Base-by-base conservation (phyloP, 2,888 invertebrate genomes). In the Portevinia maculata region DNA sequence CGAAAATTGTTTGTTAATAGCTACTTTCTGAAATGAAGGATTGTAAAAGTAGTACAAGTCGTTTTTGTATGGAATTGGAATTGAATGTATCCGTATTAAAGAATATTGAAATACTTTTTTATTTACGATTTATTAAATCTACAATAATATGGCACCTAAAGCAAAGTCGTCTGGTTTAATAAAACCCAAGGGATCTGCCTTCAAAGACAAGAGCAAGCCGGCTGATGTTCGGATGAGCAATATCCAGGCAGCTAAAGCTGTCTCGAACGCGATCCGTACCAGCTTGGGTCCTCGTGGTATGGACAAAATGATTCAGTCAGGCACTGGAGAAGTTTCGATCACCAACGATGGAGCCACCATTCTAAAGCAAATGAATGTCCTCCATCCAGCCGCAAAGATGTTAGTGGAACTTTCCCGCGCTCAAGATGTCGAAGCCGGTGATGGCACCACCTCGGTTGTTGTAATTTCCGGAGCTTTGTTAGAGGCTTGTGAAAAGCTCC, bases 291-390 rank as follows among this genome's bases (percentile, higher is more conserved):
- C 99, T 17, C 94, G 97, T 86, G 99, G 99, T 84, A 99, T 99
- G 99, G 99, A 99, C 90, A 99, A 99, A 93, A 99, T 99, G 99
- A 99, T 99, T 87, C 99, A 99, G 93, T 93, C 97, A 34, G 94
- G 94, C 34, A 98, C 97, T 92, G 99, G 99, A 6, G 99, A 99
- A 92, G 99, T 99, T 0, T 99, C 99, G 1, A 99, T 99, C 84
- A 99, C 99, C 64, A 99, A 99, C 92, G 99, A 99, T 93, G 99
- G 99, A 71, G 99, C 99, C 34, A 99, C 99, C 34, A 99, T 99
- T 91, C 92, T 99, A 78, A 99, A 99, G 91, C 97, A 99, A 92
- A 99, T 99, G 95, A 97, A 97, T 91, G 99, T 99, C 1, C 93
- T 97, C 84, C 99, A 99, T 91, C 99, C 99, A 55, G 98, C 99